Percentiles rank a stretch among this genome's conserved stretches.
Conservation (phyloP, 2,113 vertebrate genomes). For the Pomatostomus ruficeps region DNA sequence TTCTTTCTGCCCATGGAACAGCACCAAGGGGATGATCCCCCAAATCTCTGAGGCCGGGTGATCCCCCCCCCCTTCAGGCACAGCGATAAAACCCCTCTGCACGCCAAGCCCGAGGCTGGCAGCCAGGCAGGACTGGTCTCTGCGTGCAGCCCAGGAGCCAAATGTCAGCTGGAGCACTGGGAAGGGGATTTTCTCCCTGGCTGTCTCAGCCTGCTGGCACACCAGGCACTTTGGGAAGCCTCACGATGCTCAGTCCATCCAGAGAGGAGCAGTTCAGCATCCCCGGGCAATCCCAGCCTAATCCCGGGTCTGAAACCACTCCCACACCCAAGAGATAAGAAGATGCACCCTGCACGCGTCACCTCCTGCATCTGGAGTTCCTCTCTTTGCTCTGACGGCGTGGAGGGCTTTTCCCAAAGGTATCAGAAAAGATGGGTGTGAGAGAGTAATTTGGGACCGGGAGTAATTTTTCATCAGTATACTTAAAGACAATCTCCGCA, state of each 20-base stretch:
- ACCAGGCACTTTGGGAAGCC: background rate
- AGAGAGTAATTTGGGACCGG: slow-evolving; percentile 7
- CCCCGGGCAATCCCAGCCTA: background rate
- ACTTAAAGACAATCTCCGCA: slow-evolving; percentile 57
- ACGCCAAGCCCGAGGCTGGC: background rate
- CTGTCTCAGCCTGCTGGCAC: background rate
- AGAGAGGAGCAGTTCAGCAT: background rate
- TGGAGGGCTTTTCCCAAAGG: background rate
- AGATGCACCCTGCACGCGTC: background rate
- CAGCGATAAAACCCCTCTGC: background rate
- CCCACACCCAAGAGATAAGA: background rate
- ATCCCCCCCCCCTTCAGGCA: background rate
- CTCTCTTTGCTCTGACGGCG: background rate
- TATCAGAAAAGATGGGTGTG: background rate
- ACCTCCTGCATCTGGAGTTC: background rate
- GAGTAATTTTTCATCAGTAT: slow-evolving; percentile 48
- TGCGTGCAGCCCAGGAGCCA: background rate
- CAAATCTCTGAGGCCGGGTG: rapidly evolving
- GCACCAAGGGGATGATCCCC: background rate
- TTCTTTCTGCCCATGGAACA: background rate
- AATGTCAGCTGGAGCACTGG: background rate
- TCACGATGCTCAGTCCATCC: background rate
- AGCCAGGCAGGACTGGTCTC: background rate
- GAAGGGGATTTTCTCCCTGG: background rate
- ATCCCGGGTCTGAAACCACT: background rate